Evolutionary conservation across 2,888 invertebrate genomes (phyloP).

Genomic region (Dynastes grantii): DNA sequence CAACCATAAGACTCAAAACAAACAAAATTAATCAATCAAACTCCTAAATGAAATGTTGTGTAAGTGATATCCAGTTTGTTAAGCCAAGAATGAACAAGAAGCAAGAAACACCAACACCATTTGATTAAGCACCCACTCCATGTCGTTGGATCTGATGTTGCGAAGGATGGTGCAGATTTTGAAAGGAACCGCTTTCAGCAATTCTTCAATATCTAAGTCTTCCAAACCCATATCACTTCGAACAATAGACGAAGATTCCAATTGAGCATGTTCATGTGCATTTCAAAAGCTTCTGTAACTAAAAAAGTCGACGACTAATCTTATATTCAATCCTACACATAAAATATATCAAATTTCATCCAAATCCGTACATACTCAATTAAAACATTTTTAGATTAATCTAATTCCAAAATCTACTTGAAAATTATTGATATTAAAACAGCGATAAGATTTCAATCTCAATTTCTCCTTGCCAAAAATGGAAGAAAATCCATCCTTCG

Average conservation of each 20-base stretch:
- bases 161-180: constrained; percentile 3
- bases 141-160: background rate
- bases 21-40: background rate
- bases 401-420: too few relatives aligned
- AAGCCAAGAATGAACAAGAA: background rate
- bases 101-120: background rate
- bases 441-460: background rate
- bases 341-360: too few relatives aligned
- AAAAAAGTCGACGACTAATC: too few relatives aligned
- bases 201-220: too few relatives aligned
- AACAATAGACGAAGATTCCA: too few relatives aligned
- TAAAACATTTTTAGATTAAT: too few relatives aligned
- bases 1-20: background rate
- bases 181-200: too few relatives aligned
- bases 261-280: too few relatives aligned
- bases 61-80: constrained; percentile 40
- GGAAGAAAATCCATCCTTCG: constrained; percentile 15
- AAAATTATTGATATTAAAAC: background rate
- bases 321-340: too few relatives aligned
- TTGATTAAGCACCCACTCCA: background rate
- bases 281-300: too few relatives aligned
- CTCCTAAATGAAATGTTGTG: constrained; percentile 20
- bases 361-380: too few relatives aligned
- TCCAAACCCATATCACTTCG: too few relatives aligned
- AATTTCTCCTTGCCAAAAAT: background rate